Evolutionary conservation across 2,888 invertebrate species (phyloP).

Genomic region (Sphecodes monilicornis): DNA sequence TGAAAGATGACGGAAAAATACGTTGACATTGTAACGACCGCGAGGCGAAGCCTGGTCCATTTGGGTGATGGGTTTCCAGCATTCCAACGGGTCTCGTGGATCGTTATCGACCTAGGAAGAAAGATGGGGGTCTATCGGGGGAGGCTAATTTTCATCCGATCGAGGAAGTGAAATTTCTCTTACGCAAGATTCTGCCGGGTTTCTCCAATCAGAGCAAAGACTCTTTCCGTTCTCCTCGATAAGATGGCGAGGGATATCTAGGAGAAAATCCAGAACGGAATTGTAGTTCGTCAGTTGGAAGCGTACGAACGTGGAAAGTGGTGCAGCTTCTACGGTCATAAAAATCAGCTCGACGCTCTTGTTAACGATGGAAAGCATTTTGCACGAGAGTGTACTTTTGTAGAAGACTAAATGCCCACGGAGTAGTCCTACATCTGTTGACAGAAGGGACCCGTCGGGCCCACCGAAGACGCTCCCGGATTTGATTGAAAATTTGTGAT

Average conservation of each 20-base stretch:
- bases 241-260: not conserved
- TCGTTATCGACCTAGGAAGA: slow-evolving; percentile 10
- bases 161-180: slow-evolving; percentile 33
- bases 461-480: not conserved
- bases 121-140: not conserved
- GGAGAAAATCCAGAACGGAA: not conserved
- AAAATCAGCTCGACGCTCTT: not conserved
- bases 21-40: not conserved
- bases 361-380: not conserved
- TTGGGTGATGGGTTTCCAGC: not conserved
- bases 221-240: not conserved
- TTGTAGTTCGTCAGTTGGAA: not conserved
- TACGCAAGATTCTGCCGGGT: slow-evolving; percentile 7
- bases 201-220: slow-evolving; percentile 10
- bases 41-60: not conserved
- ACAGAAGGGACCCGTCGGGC: not conserved
- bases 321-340: not conserved
- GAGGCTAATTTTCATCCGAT: not conserved
- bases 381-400: not conserved
- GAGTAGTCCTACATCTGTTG: not conserved
- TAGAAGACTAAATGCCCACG: not conserved
- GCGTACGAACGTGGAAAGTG: not conserved
- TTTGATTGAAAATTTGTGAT: not conserved
- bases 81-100: not conserved
- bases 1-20: not conserved